phyloP scores from a whole-genome alignment of 2,888 invertebrate species.

The Andricus curvator region DNA sequence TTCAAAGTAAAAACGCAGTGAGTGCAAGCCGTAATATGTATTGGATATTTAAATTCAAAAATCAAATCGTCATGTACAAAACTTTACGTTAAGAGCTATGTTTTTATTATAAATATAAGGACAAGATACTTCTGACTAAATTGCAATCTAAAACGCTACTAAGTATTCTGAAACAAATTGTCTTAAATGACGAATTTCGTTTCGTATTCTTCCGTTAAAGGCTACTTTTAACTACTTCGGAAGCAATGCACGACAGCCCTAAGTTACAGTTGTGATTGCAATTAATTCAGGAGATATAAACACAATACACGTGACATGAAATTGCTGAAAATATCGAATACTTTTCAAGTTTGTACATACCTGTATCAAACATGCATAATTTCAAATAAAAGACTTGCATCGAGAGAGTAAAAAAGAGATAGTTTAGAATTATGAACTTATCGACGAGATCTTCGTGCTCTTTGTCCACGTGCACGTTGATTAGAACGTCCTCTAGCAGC shows the following conservation, averaged over 20 bases:
- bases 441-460: constrained; percentile 74
- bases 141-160: not conserved
- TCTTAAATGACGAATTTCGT: not conserved
- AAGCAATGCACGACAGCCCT: not conserved
- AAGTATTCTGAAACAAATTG: not conserved
- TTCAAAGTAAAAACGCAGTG: not conserved
- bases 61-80: constrained; percentile 26
- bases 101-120: not conserved
- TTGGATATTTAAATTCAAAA: not conserved
- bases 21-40: not conserved
- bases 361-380: constrained; percentile 14
- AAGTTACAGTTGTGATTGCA: not conserved
- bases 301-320: constrained; percentile 16
- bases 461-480: constrained; percentile 66
- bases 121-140: not conserved
- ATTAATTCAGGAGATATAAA: not conserved
- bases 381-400: not conserved
- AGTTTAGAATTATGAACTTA: constrained; percentile 56
- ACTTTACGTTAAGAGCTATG: constrained; percentile 17
- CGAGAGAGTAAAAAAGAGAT: constrained; percentile 28
- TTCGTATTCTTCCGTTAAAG: not conserved
- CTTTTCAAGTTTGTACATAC: not conserved
- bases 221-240: not conserved
- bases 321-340: constrained; percentile 3
- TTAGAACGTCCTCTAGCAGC: constrained; percentile 64